Evolutionary conservation across 2,888 invertebrate species (phyloP).

Genomic region (Erebia ligea): DNA sequence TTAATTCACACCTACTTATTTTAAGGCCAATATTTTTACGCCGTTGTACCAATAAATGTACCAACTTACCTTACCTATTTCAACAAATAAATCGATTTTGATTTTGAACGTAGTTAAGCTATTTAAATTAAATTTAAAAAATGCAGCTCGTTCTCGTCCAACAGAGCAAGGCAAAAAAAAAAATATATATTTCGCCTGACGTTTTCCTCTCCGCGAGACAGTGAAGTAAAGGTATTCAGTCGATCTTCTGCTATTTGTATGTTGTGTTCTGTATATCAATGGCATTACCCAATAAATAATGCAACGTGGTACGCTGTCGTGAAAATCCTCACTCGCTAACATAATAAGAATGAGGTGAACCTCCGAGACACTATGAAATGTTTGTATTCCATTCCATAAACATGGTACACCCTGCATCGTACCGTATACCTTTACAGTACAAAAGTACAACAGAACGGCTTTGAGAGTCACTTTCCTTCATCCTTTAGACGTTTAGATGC

Average conservation of each 20-base stretch:
- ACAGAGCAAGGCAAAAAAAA: too few relatives aligned
- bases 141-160: too few relatives aligned
- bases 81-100: too few relatives aligned
- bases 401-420: conserved; percentile 14
- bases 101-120: too few relatives aligned
- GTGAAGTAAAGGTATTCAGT: too few relatives aligned
- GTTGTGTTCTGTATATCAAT: background rate
- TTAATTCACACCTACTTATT: too few relatives aligned
- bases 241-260: background rate
- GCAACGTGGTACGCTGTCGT: conserved; percentile 54
- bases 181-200: too few relatives aligned
- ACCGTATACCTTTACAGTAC: background rate
- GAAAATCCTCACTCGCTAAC: conserved; percentile 44
- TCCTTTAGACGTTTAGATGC: conserved; percentile 17
- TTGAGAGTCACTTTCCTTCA: conserved; percentile 18
- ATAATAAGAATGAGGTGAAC: conserved; percentile 39
- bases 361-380: conserved; percentile 33
- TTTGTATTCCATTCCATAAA: conserved; percentile 33
- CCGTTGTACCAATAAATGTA: too few relatives aligned
- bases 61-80: too few relatives aligned
- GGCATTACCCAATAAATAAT: conserved; percentile 71
- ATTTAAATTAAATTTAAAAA: too few relatives aligned
- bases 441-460: background rate
- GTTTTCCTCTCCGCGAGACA: too few relatives aligned
- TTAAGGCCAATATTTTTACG: too few relatives aligned